These are phyloP conservation scores for Hemicentrotus pulcherrimus DNA, from an alignment of 35 echinoderm and acorn worm species.

Conservation along the genomic window DNA sequence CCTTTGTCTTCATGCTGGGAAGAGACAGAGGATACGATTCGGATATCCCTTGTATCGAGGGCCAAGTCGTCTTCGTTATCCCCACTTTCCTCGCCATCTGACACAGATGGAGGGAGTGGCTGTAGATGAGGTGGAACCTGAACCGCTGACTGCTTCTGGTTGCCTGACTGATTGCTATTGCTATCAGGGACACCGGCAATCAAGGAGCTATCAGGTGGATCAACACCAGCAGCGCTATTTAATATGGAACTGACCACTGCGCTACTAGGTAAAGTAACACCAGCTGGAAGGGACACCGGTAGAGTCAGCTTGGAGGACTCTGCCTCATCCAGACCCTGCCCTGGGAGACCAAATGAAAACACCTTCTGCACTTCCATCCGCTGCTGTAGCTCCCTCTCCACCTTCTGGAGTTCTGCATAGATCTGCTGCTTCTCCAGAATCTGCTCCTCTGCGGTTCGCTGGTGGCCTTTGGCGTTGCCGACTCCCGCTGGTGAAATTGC, in stretches of 20 bases:
- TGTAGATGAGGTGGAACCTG: conserved; percentile 31
- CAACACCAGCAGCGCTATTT: conserved; percentile 43
- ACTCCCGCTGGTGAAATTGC: conserved; percentile 36
- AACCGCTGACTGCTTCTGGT: conserved; percentile 34
- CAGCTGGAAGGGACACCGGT: conserved; percentile 16
- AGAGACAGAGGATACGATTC: conserved; percentile 51
- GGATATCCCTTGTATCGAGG: conserved; percentile 79
- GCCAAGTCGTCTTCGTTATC: conserved; percentile 69
- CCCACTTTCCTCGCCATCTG: conserved; percentile 41
- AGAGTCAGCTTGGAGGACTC: conserved; percentile 29
- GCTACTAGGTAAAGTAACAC: conserved; percentile 42
- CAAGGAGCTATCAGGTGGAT: neutral
- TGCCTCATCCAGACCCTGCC: conserved; percentile 55
- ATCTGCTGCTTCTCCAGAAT: conserved; percentile 95
- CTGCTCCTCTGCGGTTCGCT: conserved; percentile 85
- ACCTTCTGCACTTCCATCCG: conserved; percentile 78
- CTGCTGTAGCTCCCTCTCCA: conserved; percentile 85
- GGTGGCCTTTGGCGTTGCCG: conserved; percentile 51
- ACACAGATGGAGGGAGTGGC: conserved; percentile 10
- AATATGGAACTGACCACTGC: conserved; percentile 20
- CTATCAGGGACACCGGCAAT: conserved; percentile 7
- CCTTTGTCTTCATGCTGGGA: conserved; percentile 39
- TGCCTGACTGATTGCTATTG: conserved; percentile 45
- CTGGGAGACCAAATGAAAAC: conserved; percentile 61
- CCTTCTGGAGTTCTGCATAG: conserved; percentile 89